phyloP scores from a whole-genome alignment of 2,888 invertebrate genomes.

The Didymodactylos carnosus region DNA sequence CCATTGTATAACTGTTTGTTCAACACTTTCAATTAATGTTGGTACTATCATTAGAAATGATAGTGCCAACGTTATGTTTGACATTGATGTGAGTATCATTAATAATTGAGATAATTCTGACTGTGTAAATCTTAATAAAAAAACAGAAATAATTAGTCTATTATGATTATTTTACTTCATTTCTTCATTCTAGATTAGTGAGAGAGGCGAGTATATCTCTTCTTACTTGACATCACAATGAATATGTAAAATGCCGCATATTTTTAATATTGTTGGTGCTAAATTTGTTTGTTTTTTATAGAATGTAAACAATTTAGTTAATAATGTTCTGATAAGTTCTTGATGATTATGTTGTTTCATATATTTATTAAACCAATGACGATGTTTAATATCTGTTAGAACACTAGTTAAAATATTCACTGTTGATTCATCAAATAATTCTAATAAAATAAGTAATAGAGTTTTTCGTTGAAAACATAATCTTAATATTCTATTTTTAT shows the following conservation, averaged over 20 bases:
- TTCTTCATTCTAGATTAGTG: no score
- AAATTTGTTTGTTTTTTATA: background rate
- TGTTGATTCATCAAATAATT: background rate
- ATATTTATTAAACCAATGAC: background rate
- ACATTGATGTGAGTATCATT: background rate
- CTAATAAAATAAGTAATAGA: background rate
- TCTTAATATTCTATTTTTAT: background rate
- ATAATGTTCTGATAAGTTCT: background rate
- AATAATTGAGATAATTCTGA: background rate
- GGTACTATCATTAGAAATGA: background rate
- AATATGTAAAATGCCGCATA: background rate
- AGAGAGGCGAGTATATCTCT: no score
- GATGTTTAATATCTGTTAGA: background rate
- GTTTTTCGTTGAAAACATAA: background rate
- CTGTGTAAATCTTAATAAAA: background rate
- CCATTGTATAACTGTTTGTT: background rate
- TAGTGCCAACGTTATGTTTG: background rate
- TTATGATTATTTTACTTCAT: background rate
- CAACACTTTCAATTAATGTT: background rate
- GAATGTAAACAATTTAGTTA: background rate
- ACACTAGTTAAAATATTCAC: background rate
- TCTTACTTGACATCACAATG: background rate
- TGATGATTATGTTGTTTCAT: no score
- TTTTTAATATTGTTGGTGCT: background rate
- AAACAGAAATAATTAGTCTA: background rate